A percentile compares a stretch with the other conserved stretches of the same genome.
Conservation (phyloP, 2,113 vertebrate genomes). For the Pachycephala philippinensis region DNA sequence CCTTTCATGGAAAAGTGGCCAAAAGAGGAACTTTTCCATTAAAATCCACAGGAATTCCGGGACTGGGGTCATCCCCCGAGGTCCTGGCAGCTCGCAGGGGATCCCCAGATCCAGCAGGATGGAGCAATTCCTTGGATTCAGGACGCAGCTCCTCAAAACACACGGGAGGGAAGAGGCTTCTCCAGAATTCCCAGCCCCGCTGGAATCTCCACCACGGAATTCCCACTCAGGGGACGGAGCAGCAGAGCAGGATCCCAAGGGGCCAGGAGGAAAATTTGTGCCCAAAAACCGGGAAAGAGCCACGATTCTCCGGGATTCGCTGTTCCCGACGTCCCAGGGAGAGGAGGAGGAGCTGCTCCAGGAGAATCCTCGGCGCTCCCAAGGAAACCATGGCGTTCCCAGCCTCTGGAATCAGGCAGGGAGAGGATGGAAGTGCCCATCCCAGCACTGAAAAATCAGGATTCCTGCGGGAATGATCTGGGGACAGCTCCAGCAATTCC, state of each 20-base stretch:
- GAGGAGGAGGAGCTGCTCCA: not conserved
- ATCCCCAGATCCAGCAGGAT: rapidly evolving
- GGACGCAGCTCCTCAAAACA: rapidly evolving
- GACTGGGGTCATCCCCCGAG: rapidly evolving
- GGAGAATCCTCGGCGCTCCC: not conserved
- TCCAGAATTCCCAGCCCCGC: not conserved
- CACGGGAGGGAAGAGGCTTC: not conserved
- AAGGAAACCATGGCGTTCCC: not conserved
- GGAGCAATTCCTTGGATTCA: rapidly evolving
- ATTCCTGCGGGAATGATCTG: not conserved
- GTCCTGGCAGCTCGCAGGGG: not conserved
- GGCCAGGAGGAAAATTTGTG: not conserved
- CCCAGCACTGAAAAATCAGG: not conserved
- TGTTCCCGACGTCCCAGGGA: not conserved
- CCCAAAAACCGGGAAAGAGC: not conserved
- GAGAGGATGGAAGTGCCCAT: not conserved
- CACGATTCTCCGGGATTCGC: not conserved
- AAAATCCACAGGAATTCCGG: not conserved
- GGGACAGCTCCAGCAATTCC: rapidly evolving
- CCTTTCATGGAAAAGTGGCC: not conserved
- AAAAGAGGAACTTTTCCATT: not conserved
- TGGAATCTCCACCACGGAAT: not conserved
- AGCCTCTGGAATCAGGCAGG: not conserved
- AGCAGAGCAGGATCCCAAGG: not conserved
- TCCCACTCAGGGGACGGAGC: not conserved